phyloP scores from a whole-genome alignment of 2,888 invertebrate species.

The Timema cristinae region DNA sequence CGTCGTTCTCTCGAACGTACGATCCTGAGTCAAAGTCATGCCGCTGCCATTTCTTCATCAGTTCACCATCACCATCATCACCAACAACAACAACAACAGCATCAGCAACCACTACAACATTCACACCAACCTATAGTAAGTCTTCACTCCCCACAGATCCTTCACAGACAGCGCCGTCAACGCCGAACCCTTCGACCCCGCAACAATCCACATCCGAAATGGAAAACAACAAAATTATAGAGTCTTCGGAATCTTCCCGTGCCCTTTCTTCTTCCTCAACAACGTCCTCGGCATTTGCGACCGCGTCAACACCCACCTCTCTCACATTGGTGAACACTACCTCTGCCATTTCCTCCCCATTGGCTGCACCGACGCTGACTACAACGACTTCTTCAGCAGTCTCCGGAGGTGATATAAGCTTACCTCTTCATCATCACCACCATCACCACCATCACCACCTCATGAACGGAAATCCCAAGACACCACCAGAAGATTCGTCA shows the following conservation, averaged over 20 bases:
- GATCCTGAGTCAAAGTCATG: conserved; percentile 37
- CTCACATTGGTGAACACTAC: conserved; percentile 38
- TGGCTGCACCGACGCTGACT: conserved; percentile 33
- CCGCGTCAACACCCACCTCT: conserved; percentile 39
- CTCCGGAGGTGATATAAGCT: conserved; percentile 34
- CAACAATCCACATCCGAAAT: conserved; percentile 37
- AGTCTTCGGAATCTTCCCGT: conserved; percentile 26
- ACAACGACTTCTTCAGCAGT: conserved; percentile 30
- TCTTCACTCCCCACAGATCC: conserved; percentile 44
- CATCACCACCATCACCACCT: conserved; percentile 29
- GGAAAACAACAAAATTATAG: conserved; percentile 40
- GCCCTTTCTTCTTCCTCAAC: conserved; percentile 50
- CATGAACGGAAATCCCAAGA: conserved; percentile 49
- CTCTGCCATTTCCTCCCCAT: conserved; percentile 28
- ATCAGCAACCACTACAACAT: conserved; percentile 44
- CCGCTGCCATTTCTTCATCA: conserved; percentile 33
- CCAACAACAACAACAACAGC: conserved; percentile 39
- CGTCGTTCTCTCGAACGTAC: conserved; percentile 63
- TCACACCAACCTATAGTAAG: conserved; percentile 42
- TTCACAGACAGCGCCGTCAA: conserved; percentile 51
- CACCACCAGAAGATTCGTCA: conserved; percentile 49
- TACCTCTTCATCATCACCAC: conserved; percentile 23
- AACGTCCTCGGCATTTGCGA: conserved; percentile 38
- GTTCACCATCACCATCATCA: conserved; percentile 36
- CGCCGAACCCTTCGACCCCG: conserved; percentile 40